Base-by-base conservation (phyloP, 2,888 invertebrate genomes). In the Druceiella hillmani region DNA sequence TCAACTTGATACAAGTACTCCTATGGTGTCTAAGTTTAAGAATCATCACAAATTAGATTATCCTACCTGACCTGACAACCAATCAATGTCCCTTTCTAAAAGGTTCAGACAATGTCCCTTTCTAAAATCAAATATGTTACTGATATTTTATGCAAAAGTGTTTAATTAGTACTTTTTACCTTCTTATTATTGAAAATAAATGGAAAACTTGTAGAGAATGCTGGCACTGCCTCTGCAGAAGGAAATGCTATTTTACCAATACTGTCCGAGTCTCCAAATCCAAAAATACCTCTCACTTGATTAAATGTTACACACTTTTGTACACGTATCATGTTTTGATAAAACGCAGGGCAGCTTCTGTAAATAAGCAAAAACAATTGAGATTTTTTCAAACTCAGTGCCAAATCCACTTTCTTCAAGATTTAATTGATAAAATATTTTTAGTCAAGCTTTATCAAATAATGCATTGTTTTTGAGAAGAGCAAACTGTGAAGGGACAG, bases 241-340 rank as follows among this genome's bases (percentile, higher is more conserved):
- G 99, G 99, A 65, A 99, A 99, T 9, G 85, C 81, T 39, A 98
- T 92, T 77, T 99, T 99, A 33, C 95, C 99, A 53, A 99, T 92
- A 41, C 86, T 83, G 64, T 94, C 93, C 44, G 92, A 92, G 53
- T 97, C 97, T 1, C 85, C 87, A 58, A 99, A 98, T 0, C 99
- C 99, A 63, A 99, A 99, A 48, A 99, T 98, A 3, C 93, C 93
- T 59, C 93, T 93, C 2, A 92, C 94, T 68, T 99, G 98, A 64
- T 99, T 99, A 57, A 87, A 94, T 0, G 97, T 99, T 10, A 99
- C 94, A 55, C 86, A 84, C 60, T 87, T 93, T 64, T 95, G 93
- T 55, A 99, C 86, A 49, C 87, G 75, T 15, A 90, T 76, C 73
- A 99, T 86, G 58, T 94, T 98, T 53, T 83, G 85, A 63, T 97